Evolutionary conservation across 2,797 vertebrate genomes (phyloP), one percentile per base, ranked within the genome.

Genomic region (Alectoris magna): DNA sequence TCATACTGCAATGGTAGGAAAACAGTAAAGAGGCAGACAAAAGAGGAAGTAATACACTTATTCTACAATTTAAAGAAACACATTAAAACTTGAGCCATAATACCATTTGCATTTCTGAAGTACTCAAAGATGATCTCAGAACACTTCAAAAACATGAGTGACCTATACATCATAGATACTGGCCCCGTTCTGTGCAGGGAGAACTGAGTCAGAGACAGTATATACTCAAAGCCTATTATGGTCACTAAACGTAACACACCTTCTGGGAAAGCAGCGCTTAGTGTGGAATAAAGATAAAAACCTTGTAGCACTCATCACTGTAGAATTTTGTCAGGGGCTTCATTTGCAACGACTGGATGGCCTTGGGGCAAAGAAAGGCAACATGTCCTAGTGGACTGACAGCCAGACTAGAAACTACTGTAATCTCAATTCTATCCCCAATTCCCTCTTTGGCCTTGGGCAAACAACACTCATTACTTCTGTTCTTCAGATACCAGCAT

Each of bases 331-430:
- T 91, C 84, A 73, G 74, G 83, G 89, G 74, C 66, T 93, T 90
- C 16, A 2, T 92, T 67, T 73, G 91, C 92, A 90, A 59, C 71
- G 93, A 77, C 83, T 88, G 89, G 38, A 94, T 90, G 92, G 94
- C 96, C 92, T 46, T 95, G 82, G 91, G 93, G 93, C 92, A 94
- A 75, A 95, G 87, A 69, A 68, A 95, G 80, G 89, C 96, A 85
- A 67, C 83, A 27, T 6, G 23, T 90, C 73, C 89, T 95, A 63
- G 2, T 6, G 83, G 85, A 95, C 10, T 95, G 89, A 88, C 89
- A 95, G 83, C 91, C 55, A 76, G 87, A 88, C 93, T 91, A 88
- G 92, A 53, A 96, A 93, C 93, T 23, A 74, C 91, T 38, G 83
- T 66, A 93, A 95, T 95, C 95, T 93, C 84, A 73, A 2, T 76